These are phyloP conservation scores for Percopsis omiscomaycus DNA, from an alignment of 2,797 vertebrate species.

Conservation along the genomic window DNA sequence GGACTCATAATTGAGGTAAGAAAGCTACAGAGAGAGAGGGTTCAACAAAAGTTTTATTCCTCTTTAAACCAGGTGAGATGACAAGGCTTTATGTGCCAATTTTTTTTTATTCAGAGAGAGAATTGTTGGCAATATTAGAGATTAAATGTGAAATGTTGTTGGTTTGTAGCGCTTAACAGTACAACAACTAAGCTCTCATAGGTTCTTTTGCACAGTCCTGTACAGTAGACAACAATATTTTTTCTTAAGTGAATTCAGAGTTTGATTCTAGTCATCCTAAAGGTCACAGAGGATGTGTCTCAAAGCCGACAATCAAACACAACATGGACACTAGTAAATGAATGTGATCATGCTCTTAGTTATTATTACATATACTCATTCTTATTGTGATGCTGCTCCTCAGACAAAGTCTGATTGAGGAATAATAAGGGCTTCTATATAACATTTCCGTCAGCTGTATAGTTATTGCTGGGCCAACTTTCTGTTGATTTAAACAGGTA, in stretches of 20 bases:
- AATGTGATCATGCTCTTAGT: conserved; percentile 67
- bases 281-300: conserved; percentile 46
- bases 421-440: conserved; percentile 77
- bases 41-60: neutral
- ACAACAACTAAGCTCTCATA: conserved; percentile 37
- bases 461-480: conserved; percentile 28
- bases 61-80: conserved; percentile 19
- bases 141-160: conserved; percentile 30
- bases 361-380: conserved; percentile 44
- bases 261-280: conserved; percentile 38
- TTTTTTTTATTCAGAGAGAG: conserved; percentile 19
- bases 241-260: conserved; percentile 34
- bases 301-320: conserved; percentile 75
- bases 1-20: no score
- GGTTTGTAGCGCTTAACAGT: conserved; percentile 28
- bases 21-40: no score
- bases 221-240: conserved; percentile 44
- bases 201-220: conserved; percentile 51
- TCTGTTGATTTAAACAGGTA: conserved; percentile 7
- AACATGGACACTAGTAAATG: conserved; percentile 58
- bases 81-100: conserved; percentile 40
- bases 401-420: conserved; percentile 66
- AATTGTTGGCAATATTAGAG: conserved; percentile 20
- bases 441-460: conserved; percentile 47
- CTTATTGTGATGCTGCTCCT: conserved; percentile 73